Percentiles rank a stretch among this genome's conserved stretches.
phyloP scores from a whole-genome alignment of 2,113 vertebrate genomes.

The Thalassoma bifasciatum region DNA sequence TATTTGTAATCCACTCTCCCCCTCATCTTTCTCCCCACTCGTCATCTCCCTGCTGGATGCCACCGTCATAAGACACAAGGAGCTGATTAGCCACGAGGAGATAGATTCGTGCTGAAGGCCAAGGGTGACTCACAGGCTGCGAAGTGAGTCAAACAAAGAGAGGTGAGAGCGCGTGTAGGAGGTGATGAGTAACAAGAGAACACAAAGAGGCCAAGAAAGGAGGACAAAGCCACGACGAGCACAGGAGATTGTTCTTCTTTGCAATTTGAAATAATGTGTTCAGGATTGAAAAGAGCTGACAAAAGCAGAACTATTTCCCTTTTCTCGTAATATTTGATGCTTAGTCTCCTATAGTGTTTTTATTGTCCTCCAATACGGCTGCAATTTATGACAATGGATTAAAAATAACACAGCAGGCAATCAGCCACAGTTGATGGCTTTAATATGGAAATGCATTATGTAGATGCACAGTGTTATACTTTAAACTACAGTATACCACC shows the following conservation, averaged over 20 bases:
- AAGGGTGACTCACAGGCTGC: constrained; percentile 48
- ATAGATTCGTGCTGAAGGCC: constrained; percentile 54
- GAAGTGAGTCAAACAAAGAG: constrained; percentile 34
- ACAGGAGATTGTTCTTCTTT: not conserved
- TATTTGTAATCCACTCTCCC: constrained; percentile 11
- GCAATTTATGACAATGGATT: constrained; percentile 23
- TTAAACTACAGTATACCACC: constrained; percentile 48
- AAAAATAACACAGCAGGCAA: constrained; percentile 9
- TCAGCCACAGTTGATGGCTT: constrained; percentile 29
- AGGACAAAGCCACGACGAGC: constrained; percentile 11
- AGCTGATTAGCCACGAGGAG: constrained; percentile 47
- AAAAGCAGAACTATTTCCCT: not conserved
- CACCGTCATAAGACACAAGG: constrained; percentile 36
- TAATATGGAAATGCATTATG: constrained; percentile 26
- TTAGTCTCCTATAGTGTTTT: not conserved
- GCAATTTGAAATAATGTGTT: not conserved
- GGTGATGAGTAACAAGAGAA: constrained; percentile 34
- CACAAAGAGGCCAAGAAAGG: constrained; percentile 23
- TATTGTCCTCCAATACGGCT: not conserved
- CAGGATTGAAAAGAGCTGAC: not conserved
- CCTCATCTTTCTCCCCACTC: constrained; percentile 17
- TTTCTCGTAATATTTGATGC: not conserved
- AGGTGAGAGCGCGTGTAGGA: constrained; percentile 43
- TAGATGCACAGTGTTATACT: constrained; percentile 28
- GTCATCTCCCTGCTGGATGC: constrained; percentile 11